Base-by-base conservation (phyloP, 2,113 vertebrate genomes). In the Elephas maximus region DNA sequence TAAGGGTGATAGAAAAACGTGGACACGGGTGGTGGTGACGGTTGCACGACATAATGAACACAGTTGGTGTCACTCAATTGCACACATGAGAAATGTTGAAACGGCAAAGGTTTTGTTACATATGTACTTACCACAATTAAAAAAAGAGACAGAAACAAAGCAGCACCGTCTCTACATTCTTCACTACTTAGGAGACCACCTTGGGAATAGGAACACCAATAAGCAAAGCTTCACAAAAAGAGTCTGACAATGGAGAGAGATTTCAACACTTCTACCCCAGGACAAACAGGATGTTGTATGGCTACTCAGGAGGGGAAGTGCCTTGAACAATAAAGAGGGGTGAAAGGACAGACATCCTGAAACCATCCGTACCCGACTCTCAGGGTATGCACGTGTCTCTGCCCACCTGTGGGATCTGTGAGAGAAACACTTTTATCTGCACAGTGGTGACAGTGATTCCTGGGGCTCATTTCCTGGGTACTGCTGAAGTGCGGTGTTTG, bases 281-380 rank as follows among this genome's bases (percentile, higher is more conserved):
- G 81, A 76, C 91, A 97, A 96, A 98, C 90, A 96, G 95, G 97
- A 98, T 94, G 90, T 8, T 5, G 37, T 63, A 0, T 1, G 92
- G 95, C 83, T 74, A 20, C 93, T 97, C 94, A 0, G 67, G 65
- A 96, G 89, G 88, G 96, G 92, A 97, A 97, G 76, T 7, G 8
- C 60, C 9, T 0, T 2, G 60, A 0, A 18, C 48, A 77, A 71
- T 30, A 12, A 62, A 85, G 83, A 0, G 0, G 78, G 51, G 90
- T 33, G 92, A 82, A 90, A 79, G 88, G 88, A 89, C 86, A 90
- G 96, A 94, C 77, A 1, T 51, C 76, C 73, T 60, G 57, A 28
- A 88, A 30, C 57, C 24, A 33, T 33, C 30, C 79, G 74, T 8
- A 53, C 17, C 89, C 28, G 93, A 81, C 95, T 95, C 89, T 90